Conservation (phyloP, 2,888 invertebrate genomes). For the Bombylius major region DNA sequence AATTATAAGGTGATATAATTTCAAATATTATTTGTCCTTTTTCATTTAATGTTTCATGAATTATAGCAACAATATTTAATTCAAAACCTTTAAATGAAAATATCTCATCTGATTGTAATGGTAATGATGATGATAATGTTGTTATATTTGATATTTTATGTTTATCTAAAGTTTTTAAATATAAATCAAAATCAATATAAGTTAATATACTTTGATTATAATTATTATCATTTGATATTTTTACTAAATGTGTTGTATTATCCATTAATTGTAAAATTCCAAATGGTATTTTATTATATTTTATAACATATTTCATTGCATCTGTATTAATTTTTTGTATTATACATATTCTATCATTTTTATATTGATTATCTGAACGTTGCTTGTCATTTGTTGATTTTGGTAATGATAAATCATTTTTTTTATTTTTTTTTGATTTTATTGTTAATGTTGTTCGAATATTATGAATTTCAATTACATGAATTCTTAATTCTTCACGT, state of each 20-base stretch:
- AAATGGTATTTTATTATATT: conserved; percentile 55
- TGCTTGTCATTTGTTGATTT: too few species aligned
- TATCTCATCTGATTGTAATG: too few species aligned
- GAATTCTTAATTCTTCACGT: conserved; percentile 8
- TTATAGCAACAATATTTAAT: conserved; percentile 10
- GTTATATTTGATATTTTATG: background rate
- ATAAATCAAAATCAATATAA: background rate
- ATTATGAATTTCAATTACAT: conserved; percentile 12
- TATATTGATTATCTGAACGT: background rate
- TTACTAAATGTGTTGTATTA: conserved; percentile 54
- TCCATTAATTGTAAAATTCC: conserved; percentile 54
- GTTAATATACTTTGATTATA: conserved; percentile 8
- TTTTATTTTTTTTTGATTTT: too few species aligned
- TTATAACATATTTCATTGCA: conserved; percentile 48
- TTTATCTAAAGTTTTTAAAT: background rate
- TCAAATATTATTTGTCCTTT: conserved; percentile 9
- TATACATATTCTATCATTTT: conserved; percentile 15
- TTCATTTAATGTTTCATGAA: conserved; percentile 10
- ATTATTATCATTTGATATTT: conserved; percentile 42
- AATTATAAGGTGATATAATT: conserved; percentile 10
- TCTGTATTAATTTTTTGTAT: conserved; percentile 10
- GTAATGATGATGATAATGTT: too few species aligned
- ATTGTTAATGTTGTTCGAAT: background rate
- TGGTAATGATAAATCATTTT: too few species aligned
- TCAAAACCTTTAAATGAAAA: too few species aligned